Evolutionary conservation across 2,888 invertebrate genomes (phyloP).

Genomic region (Drymonia ruficornis): DNA sequence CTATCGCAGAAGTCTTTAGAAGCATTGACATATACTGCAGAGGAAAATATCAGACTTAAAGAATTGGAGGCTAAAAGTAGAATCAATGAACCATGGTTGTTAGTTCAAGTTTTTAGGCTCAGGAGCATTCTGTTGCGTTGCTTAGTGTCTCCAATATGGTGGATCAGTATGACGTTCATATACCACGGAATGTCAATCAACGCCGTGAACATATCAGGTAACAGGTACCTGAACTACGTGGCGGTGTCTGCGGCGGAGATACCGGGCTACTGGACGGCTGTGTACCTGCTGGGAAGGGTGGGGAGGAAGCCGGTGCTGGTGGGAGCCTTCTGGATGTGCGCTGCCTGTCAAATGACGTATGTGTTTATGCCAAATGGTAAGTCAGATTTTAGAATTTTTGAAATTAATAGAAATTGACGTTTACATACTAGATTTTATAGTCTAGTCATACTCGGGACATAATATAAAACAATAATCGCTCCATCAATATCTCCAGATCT

Average conservation of each 20-base stretch:
- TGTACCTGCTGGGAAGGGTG: constrained; percentile 79
- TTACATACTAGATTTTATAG: too few species aligned
- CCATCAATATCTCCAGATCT: constrained; percentile 17
- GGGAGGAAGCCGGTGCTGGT: constrained; percentile 83
- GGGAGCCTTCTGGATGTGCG: constrained; percentile 81
- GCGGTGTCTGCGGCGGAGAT: constrained; percentile 86
- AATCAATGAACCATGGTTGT: constrained; percentile 32
- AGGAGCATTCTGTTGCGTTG: constrained; percentile 73
- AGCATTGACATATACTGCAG: constrained; percentile 28
- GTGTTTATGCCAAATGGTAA: constrained; percentile 74
- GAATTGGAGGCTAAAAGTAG: constrained; percentile 10
- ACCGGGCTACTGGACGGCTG: constrained; percentile 85
- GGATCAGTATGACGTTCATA: constrained; percentile 88
- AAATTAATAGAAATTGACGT: neutral
- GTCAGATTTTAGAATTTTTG: too few species aligned
- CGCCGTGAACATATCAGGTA: constrained; percentile 86
- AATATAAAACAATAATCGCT: too few species aligned
- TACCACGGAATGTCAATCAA: constrained; percentile 89
- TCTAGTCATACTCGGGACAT: too few species aligned
- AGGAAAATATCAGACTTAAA: constrained; percentile 23
- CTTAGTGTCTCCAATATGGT: constrained; percentile 86
- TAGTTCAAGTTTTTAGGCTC: constrained; percentile 64
- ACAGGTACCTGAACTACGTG: constrained; percentile 87
- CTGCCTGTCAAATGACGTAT: constrained; percentile 42
- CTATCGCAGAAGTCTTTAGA: constrained; percentile 32